These are phyloP conservation scores for Macrostomum lignano DNA, from an alignment of 1,140 invertebrate species.

Conservation along the genomic window DNA sequence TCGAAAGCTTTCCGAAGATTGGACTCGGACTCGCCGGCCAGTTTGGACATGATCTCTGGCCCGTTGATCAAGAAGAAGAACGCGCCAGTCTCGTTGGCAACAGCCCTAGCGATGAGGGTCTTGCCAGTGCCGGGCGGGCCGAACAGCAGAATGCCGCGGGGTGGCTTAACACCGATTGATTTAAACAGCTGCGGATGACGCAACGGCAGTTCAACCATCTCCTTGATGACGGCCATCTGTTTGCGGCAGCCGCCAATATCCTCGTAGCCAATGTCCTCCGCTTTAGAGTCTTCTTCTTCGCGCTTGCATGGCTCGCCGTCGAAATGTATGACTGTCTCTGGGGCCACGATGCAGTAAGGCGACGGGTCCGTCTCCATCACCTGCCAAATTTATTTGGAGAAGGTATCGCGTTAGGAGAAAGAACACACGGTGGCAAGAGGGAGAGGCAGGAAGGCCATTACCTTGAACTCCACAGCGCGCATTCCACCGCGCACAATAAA, in stretches of 20 bases:
- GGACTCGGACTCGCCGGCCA: slow-evolving; percentile 90
- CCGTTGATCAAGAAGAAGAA: slow-evolving; percentile 98
- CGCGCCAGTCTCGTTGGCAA: slow-evolving; percentile 95
- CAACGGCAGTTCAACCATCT: slow-evolving; percentile 94
- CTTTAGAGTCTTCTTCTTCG: slow-evolving; percentile 50
- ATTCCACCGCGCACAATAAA: slow-evolving; percentile 90
- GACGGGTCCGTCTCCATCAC: slow-evolving; percentile 77
- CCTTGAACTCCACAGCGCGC: slow-evolving; percentile 96
- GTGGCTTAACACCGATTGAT: slow-evolving; percentile 45
- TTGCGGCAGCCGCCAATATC: slow-evolving; percentile 95
- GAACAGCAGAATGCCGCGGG: slow-evolving; percentile 66
- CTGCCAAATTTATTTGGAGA: too few relatives aligned
- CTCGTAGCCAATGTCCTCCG: slow-evolving; percentile 93
- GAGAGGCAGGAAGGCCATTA: too few relatives aligned
- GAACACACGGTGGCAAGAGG: too few relatives aligned
- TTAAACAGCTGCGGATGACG: slow-evolving; percentile 92
- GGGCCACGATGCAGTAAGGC: slow-evolving; percentile 90
- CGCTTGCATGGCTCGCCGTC: slow-evolving; percentile 94
- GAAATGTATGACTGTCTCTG: slow-evolving; percentile 95
- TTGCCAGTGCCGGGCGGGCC: slow-evolving; percentile 84
- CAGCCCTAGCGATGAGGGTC: slow-evolving; percentile 74
- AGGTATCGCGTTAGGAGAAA: too few relatives aligned
- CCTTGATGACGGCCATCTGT: slow-evolving; percentile 94
- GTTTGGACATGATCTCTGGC: slow-evolving; percentile 97
- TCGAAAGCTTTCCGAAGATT: slow-evolving; percentile 92